Percentiles rank a stretch among this genome's conserved stretches.
These are phyloP conservation scores for Drosophila greeni DNA, from an alignment of 2,888 invertebrate genomes.

Conservation along the genomic window DNA sequence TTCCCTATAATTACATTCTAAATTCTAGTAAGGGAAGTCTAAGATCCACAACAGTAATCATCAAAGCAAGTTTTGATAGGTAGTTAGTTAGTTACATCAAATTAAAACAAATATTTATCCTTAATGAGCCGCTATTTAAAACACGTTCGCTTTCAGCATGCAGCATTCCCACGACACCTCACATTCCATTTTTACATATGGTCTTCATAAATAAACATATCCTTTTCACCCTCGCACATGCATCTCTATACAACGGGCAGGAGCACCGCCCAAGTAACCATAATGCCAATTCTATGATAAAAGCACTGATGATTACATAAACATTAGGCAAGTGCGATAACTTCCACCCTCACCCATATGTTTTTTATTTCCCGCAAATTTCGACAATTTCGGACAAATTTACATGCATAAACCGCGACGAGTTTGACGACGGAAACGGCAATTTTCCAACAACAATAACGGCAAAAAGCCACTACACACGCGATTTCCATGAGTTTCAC, in stretches of 20 bases:
- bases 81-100: neutral
- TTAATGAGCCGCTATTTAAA: neutral
- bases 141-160: neutral
- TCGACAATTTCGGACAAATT: constrained; percentile 75
- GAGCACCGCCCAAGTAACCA: constrained; percentile 25
- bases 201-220: neutral
- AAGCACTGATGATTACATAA: constrained; percentile 63
- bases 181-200: constrained; percentile 1
- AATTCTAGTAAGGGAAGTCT: too few relatives aligned
- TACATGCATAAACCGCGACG: constrained; percentile 69
- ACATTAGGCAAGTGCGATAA: constrained; percentile 65
- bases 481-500: constrained; percentile 53
- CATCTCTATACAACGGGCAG: constrained; percentile 34
- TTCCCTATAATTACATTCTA: too few relatives aligned
- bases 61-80: neutral
- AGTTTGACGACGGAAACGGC: constrained; percentile 62
- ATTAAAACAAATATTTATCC: neutral
- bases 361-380: constrained; percentile 74
- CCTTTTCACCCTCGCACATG: neutral
- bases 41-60: neutral
- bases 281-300: constrained; percentile 61
- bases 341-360: constrained; percentile 32
- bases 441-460: constrained; percentile 69
- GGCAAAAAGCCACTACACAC: constrained; percentile 53
- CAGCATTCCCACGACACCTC: neutral